Evolutionary conservation across 2,888 invertebrate species (phyloP).

Genomic region (Drosophila monieri): DNA sequence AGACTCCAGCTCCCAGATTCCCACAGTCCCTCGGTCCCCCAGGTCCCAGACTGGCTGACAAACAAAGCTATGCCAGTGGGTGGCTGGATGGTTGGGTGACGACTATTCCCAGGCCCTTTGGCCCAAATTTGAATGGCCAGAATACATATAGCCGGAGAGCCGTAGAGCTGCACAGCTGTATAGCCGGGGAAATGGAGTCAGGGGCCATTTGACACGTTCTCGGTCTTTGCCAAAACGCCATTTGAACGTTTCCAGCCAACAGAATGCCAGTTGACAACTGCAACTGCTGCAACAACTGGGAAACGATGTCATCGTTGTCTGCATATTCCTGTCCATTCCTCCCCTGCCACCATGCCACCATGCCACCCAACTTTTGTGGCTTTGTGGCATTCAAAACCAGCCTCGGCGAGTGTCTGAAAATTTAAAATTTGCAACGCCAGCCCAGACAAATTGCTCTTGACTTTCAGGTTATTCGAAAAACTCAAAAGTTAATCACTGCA

Average conservation of each 20-base stretch:
- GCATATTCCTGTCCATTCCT: not conserved
- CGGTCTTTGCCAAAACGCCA: conserved; percentile 31
- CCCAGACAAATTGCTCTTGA: conserved; percentile 4
- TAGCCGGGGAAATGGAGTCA: conserved; percentile 8
- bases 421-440: conserved; percentile 2
- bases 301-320: conserved; percentile 29
- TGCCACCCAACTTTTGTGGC: not conserved
- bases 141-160: not conserved
- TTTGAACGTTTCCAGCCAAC: conserved; percentile 46
- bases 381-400: conserved; percentile 3
- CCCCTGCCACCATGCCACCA: not conserved
- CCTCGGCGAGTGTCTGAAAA: not conserved
- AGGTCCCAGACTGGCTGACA: conserved; percentile 16
- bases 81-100: not conserved
- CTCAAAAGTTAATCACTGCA: not conserved
- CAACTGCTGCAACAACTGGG: conserved; percentile 34
- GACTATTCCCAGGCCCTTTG: conserved; percentile 20
- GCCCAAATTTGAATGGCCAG: conserved; percentile 21
- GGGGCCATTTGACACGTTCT: conserved; percentile 56
- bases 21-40: not conserved
- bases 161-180: too few relatives aligned
- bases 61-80: conserved; percentile 20
- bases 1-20: not conserved
- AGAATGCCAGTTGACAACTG: conserved; percentile 25
- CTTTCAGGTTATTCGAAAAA: not conserved